These are phyloP conservation scores for Blastomussa wellsi DNA, from an alignment of 92 coral and sea anemone genomes.

Conservation along the genomic window DNA sequence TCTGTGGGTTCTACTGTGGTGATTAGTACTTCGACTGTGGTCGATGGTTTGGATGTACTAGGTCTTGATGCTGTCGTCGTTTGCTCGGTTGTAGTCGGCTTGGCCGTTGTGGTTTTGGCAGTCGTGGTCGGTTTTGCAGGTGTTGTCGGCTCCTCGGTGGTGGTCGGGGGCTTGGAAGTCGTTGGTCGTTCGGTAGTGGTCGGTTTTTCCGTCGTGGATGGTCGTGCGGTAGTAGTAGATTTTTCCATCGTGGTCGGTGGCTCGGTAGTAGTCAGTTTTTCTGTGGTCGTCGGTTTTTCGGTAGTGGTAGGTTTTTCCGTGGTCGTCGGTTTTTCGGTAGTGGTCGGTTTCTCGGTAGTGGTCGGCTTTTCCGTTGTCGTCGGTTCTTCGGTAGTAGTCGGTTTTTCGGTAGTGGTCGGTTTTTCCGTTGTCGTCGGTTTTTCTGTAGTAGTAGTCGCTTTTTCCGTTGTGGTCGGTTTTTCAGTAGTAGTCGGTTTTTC, in stretches of 20 bases:
- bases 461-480: not conserved
- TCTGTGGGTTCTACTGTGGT: not conserved
- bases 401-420: slow-evolving; percentile 5
- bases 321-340: not conserved
- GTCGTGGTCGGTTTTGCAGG: not conserved
- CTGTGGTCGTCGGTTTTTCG: slow-evolving; percentile 11
- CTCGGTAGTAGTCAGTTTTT: not conserved
- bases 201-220: slow-evolving; percentile 11
- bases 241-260: not conserved
- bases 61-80: slow-evolving; percentile 14
- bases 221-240: not conserved
- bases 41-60: slow-evolving; percentile 1
- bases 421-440: not conserved
- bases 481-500: slow-evolving; percentile 28
- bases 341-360: not conserved
- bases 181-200: not conserved
- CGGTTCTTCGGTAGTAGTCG: slow-evolving; percentile 15
- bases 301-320: slow-evolving; percentile 18
- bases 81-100: slow-evolving; percentile 23
- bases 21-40: not conserved
- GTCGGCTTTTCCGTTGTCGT: not conserved
- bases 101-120: not conserved
- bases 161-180: not conserved
- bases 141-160: not conserved
- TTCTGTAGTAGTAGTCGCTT: slow-evolving; percentile 13